Conservation (phyloP, 2,113 vertebrate genomes). For the Podarcis muralis region DNA sequence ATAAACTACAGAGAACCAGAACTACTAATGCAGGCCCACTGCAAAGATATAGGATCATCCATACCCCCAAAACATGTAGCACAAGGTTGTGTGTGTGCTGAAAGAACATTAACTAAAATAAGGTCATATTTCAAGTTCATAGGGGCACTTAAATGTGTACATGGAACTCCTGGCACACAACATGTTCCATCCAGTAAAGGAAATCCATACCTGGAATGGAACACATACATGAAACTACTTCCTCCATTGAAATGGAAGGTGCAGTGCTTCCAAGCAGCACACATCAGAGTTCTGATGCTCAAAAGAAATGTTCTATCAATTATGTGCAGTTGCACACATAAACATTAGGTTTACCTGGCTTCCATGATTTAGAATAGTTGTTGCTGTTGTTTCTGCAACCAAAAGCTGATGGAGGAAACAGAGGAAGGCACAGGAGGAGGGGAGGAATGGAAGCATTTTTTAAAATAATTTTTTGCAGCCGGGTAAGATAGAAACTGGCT, state of each 20-base stretch:
- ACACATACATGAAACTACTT: background rate
- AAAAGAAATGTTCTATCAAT: background rate
- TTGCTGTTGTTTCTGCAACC: background rate
- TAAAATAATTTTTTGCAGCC: background rate
- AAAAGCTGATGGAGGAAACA: background rate
- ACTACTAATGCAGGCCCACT: background rate
- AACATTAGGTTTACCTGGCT: background rate
- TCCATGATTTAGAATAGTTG: background rate
- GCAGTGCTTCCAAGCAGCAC: background rate
- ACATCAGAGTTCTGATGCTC: background rate
- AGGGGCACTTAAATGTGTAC: background rate
- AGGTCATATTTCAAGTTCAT: background rate
- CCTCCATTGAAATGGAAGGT: background rate
- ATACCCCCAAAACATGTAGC: background rate
- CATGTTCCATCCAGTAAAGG: background rate
- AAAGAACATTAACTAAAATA: background rate
- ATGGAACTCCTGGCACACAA: background rate
- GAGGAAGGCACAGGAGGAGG: background rate
- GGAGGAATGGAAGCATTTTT: background rate
- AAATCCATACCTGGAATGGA: background rate
- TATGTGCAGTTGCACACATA: background rate
- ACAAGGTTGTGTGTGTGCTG: background rate
- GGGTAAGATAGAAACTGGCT: background rate
- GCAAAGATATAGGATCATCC: background rate
- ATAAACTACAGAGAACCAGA: background rate